Base-by-base conservation (phyloP, 2,113 vertebrate species). In the Clarias macrocephalus region DNA sequence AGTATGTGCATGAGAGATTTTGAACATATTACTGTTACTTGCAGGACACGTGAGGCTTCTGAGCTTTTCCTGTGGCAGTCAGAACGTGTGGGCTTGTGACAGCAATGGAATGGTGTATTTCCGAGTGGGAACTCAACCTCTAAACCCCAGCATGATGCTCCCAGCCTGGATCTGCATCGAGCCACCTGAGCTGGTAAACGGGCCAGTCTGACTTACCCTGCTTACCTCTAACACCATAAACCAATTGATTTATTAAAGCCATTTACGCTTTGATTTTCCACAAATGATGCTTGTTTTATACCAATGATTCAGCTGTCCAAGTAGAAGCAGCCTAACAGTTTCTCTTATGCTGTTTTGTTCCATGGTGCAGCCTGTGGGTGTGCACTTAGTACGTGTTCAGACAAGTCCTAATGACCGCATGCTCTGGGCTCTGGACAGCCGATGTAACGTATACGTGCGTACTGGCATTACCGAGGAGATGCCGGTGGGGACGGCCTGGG, bases 61-160 rank as follows among this genome's bases (percentile, higher is more conserved):
- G 54, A 96, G 96, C 80, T 90, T 99, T 89, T 95, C 97, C 16
- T 99, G 98, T 82, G 98, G 98, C 80, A 96, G 96, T 90, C 97
- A 99, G 94, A 96, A 99, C 23, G 94, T 99, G 81, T 99, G 98
- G 98, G 98, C 97, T 9, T 97, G 97, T 87, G 98, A 99, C 89
- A 93, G 93, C 75, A 95, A 93, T 59, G 98, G 98, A 16, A 94
- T 96, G 0, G 93, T 99, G 87, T 98, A 99, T 93, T 99, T 99
- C 94, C 95, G 98, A 13, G 98, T 99, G 0, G 98, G 98, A 88
- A 99, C 97, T 10, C 98, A 99, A 56, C 98, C 98, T 2, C 91
- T 99, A 75, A 99, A 99, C 91, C 97, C 98, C 1, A 99, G 96
- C 90, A 96, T 99, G 95, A 99, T 99, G 98, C 95, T 99, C 75